Percentiles rank a stretch among this genome's conserved stretches.
Conservation (phyloP, 2,888 invertebrate genomes). For the Penaeus monodon region DNA sequence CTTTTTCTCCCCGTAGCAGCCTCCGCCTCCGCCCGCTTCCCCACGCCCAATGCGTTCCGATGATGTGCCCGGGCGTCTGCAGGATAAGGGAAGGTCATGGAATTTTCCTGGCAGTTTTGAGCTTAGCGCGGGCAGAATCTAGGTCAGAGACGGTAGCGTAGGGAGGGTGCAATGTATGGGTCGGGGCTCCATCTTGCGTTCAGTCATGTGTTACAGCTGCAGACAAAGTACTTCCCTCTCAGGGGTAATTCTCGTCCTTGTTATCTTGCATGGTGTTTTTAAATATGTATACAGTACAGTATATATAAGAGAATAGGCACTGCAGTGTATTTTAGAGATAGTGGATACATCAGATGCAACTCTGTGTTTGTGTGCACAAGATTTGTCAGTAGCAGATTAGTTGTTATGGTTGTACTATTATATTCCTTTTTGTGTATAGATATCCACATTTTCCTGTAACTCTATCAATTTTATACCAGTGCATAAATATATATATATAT, state of each 20-base stretch:
- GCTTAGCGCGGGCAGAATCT: background rate
- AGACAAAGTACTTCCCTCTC: conserved; percentile 50
- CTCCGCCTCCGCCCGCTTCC: background rate
- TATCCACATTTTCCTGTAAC: background rate
- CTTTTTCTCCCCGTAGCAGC: too few relatives aligned
- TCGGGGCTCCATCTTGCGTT: conserved; percentile 36
- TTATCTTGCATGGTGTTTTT: conserved; percentile 23
- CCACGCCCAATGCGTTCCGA: background rate
- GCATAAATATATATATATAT: too few relatives aligned
- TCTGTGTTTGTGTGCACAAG: too few relatives aligned
- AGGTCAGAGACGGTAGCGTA: background rate
- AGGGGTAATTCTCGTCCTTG: conserved; percentile 37
- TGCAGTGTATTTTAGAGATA: too few relatives aligned
- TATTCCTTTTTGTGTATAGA: background rate
- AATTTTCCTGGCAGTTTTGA: background rate
- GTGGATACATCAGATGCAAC: too few relatives aligned
- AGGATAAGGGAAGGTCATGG: background rate
- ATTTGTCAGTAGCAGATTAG: too few relatives aligned
- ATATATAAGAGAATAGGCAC: too few relatives aligned
- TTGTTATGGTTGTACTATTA: too few relatives aligned
- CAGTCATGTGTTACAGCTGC: conserved; percentile 46
- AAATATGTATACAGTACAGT: too few relatives aligned
- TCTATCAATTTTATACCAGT: too few relatives aligned
- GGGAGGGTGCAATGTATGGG: conserved; percentile 16
- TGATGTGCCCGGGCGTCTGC: background rate